Evolutionary conservation across 1,140 invertebrate genomes (phyloP), one percentile per base, ranked within the genome.

Genomic region (Cecropterus lyciades): DNA sequence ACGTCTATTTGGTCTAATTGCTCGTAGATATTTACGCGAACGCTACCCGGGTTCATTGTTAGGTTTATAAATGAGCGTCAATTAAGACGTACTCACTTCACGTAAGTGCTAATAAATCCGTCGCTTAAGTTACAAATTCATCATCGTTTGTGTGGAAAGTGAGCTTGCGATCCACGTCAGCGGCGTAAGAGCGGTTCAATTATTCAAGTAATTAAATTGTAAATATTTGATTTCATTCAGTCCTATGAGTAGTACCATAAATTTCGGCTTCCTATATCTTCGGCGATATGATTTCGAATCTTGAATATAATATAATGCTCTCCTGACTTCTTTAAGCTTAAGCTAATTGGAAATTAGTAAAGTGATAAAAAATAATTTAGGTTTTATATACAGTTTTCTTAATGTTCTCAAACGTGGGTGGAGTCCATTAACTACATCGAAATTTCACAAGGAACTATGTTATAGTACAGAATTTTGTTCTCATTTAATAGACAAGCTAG

Each of bases 1-100:
- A 68, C 59, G 70, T 66, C 76, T 82, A 75, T 84, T 82, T 69
- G 37, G 20, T 42, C 72, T 86, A 87, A 85, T 89, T 84, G 70
- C 75, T 74, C 69, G 67, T 69, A 70, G 74, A 83, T 75, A 78
- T 82, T 77, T 75, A 73, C 67, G 56, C 51, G 40, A 69, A 52
- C 33, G 48, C 53, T 72, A 75, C 68, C 52, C 74, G 45, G 59
- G 65, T 57, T 70, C 68, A 46, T 73, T 66, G 75, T 77, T 75
- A 60, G 67, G 78, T 80, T 80, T 80, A 80, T 82, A 72, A 84
- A 84, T 79, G 75, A 69, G 65, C 48, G 67, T 57, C 77, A 77
- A 83, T 84, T 83, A 77, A 71, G 45, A 48, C 55, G 68, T 63
- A 63, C 60, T 73, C 59, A 65, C 65, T 72, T 69, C 60, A 59